Percentiles rank a stretch among this genome's conserved stretches.
phyloP scores from a whole-genome alignment of 1,140 invertebrate species.

The Trachelipus rathkii region DNA sequence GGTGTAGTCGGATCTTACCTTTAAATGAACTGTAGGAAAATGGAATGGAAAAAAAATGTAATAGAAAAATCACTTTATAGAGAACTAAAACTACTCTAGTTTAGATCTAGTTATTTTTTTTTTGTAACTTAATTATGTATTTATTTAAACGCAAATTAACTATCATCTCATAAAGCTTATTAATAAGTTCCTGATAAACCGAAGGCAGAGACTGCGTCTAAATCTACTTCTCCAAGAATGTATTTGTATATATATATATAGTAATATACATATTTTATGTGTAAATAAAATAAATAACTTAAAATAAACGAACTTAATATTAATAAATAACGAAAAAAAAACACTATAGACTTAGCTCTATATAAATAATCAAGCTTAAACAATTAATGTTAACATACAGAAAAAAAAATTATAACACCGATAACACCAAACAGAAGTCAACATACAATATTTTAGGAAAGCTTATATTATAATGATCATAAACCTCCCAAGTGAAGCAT shows the following conservation, averaged over 20 bases:
- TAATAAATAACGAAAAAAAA: background rate
- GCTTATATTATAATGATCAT: background rate
- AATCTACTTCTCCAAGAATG: no score
- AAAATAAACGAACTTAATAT: background rate
- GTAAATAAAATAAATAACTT: background rate
- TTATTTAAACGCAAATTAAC: no score
- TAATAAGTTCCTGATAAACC: no score
- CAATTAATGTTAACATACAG: conserved; percentile 7
- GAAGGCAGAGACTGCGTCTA: no score
- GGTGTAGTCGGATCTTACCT: conserved; percentile 32
- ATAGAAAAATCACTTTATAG: no score
- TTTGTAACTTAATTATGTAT: no score
- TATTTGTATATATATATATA: no score
- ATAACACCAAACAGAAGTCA: background rate
- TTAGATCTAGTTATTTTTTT: no score
- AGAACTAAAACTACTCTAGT: no score
- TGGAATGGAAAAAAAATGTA: conserved; percentile 38
- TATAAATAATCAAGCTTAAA: conserved; percentile 6
- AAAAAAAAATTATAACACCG: background rate
- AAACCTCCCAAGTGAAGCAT: no score
- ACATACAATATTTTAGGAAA: conserved; percentile 1
- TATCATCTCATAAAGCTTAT: no score
- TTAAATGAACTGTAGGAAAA: conserved; percentile 42
- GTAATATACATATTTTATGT: no score
- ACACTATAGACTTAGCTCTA: background rate